Evolutionary conservation across 1,140 invertebrate species (phyloP).

Genomic region (Leptopilina clavipes): DNA sequence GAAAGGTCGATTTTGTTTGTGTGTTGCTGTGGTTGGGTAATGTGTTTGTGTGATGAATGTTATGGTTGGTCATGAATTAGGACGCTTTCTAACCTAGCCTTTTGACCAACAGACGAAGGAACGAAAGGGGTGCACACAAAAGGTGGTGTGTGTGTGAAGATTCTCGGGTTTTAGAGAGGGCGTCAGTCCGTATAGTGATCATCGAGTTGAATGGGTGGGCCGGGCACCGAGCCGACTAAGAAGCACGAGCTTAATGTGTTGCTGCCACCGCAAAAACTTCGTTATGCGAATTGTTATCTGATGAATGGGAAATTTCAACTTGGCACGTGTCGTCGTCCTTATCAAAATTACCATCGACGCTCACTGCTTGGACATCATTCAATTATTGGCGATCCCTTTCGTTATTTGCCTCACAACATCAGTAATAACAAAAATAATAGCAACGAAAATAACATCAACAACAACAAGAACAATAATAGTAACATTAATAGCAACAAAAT

Average conservation of each 20-base stretch:
- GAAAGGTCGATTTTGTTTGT: background rate
- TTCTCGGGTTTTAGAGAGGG: conserved; percentile 53
- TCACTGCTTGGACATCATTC: conserved; percentile 41
- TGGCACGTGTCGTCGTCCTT: conserved; percentile 47
- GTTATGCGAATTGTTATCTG: conserved; percentile 65
- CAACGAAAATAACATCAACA: conserved; percentile 49
- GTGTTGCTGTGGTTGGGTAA: background rate
- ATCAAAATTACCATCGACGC: conserved; percentile 47
- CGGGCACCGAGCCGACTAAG: conserved; percentile 67
- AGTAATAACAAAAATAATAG: conserved; percentile 38
- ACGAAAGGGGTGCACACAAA: background rate
- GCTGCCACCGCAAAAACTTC: conserved; percentile 69
- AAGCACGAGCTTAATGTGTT: conserved; percentile 73
- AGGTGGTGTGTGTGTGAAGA: conserved; percentile 39
- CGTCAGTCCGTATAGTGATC: conserved; percentile 62
- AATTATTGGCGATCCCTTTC: conserved; percentile 38
- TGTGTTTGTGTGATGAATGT: background rate
- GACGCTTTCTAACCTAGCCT: background rate
- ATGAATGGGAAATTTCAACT: conserved; percentile 65
- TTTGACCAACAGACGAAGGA: conserved; percentile 13
- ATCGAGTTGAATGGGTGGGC: conserved; percentile 73
- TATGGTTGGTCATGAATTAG: conserved; percentile 22
- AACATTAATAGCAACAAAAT: no score
- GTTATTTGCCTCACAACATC: conserved; percentile 43
- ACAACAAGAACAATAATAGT: conserved; percentile 1